These are phyloP conservation scores for Pteromalus puparum DNA, from an alignment of 1,140 invertebrate species.

Conservation along the genomic window DNA sequence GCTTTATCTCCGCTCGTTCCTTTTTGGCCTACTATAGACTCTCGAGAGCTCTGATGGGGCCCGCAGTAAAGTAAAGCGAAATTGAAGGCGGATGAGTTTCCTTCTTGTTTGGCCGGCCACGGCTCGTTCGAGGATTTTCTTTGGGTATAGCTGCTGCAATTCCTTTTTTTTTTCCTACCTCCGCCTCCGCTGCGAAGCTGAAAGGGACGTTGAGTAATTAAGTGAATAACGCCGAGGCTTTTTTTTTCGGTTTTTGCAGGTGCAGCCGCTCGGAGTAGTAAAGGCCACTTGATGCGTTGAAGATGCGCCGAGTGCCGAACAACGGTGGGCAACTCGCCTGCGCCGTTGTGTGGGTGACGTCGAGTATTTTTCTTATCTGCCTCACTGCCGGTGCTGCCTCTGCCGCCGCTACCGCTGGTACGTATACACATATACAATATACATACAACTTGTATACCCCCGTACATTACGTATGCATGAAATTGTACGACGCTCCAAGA, in stretches of 20 bases:
- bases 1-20: not conserved
- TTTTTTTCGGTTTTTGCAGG: conserved; percentile 53
- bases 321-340: conserved; percentile 62
- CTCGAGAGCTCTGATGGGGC: not conserved
- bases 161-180: conserved; percentile 8
- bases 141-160: not conserved
- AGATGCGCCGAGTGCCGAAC: conserved; percentile 65
- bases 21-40: not conserved
- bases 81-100: conserved; percentile 28
- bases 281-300: conserved; percentile 68
- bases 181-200: not conserved
- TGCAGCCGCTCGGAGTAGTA: conserved; percentile 44
- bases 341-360: conserved; percentile 66
- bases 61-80: not conserved
- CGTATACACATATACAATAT: not conserved
- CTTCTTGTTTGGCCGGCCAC: conserved; percentile 8
- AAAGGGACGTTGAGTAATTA: conserved; percentile 38
- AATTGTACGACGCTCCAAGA: too few relatives aligned
- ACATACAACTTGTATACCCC: not conserved
- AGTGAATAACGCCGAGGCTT: conserved; percentile 27
- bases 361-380: conserved; percentile 56
- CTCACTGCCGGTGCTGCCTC: conserved; percentile 57
- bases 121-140: conserved; percentile 24
- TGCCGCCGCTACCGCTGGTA: conserved; percentile 57
- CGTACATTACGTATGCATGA: not conserved